Conservation (phyloP, 2,113 vertebrate species). For the Vanacampus margaritifer region DNA sequence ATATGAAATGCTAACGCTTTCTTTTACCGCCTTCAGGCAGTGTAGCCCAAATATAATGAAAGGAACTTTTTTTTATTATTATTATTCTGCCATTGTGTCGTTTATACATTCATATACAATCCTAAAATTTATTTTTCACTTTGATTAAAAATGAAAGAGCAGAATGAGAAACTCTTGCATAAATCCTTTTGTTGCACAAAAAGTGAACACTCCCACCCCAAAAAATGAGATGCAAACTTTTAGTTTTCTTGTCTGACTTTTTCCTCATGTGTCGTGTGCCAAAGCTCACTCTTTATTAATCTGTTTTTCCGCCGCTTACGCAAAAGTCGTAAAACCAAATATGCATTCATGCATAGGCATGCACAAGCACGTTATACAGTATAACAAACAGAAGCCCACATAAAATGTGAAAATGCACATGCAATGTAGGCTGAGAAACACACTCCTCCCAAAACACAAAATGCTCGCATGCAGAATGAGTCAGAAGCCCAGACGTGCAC, state of each 20-base stretch:
- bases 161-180: conserved; percentile 33
- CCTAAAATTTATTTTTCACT: conserved; percentile 38
- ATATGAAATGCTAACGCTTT: conserved; percentile 30
- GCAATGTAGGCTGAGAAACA: conserved; percentile 15
- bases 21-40: conserved; percentile 27
- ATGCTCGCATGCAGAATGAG: conserved; percentile 35
- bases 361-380: conserved; percentile 24
- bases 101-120: conserved; percentile 54
- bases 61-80: conserved; percentile 30
- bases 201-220: conserved; percentile 11
- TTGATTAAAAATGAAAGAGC: conserved; percentile 56
- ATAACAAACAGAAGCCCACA: conserved; percentile 21
- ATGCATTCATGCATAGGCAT: conserved; percentile 6
- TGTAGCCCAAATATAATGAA: conserved; percentile 46
- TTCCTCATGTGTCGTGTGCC: background rate
- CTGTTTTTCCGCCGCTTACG: conserved; percentile 5
- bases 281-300: conserved; percentile 11
- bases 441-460: conserved; percentile 31
- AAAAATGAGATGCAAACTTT: conserved; percentile 19
- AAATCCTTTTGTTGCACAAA: conserved; percentile 54
- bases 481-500: conserved; percentile 34
- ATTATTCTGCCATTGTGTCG: conserved; percentile 31
- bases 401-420: conserved; percentile 22
- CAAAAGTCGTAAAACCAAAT: conserved; percentile 8
- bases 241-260: conserved; percentile 6